phyloP scores from a whole-genome alignment of 1,140 invertebrate genomes.

The Zophobas morio region DNA sequence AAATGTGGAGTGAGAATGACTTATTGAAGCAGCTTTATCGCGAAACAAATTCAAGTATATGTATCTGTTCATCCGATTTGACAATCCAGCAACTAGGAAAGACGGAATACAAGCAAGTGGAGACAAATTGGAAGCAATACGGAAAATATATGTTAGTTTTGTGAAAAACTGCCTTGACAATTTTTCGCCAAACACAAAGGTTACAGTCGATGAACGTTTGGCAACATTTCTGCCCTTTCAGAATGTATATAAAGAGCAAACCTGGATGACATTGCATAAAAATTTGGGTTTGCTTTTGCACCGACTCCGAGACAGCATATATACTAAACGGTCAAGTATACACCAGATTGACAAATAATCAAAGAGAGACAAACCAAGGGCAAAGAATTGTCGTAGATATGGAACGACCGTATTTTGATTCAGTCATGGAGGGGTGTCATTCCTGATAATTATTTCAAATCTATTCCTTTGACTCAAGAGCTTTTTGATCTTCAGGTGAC shows the following conservation, averaged over 20 bases:
- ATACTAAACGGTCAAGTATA: slow-evolving; percentile 49
- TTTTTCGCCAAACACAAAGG: slow-evolving; percentile 26
- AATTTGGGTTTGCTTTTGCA: slow-evolving; percentile 51
- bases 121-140: slow-evolving; percentile 16
- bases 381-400: slow-evolving; percentile 36
- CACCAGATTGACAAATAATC: slow-evolving; percentile 17
- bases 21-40: slow-evolving; percentile 28
- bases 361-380: background rate
- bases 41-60: slow-evolving; percentile 23
- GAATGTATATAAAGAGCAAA: slow-evolving; percentile 49
- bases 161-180: slow-evolving; percentile 41
- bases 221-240: slow-evolving; percentile 46
- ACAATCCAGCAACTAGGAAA: slow-evolving; percentile 1
- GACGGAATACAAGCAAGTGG: background rate
- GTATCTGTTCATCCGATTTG: slow-evolving; percentile 11
- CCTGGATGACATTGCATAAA: slow-evolving; percentile 48
- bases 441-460: slow-evolving; percentile 51
- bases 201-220: slow-evolving; percentile 51
- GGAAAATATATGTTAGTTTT: slow-evolving; percentile 1
- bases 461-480: slow-evolving; percentile 38
- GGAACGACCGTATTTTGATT: slow-evolving; percentile 37
- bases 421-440: slow-evolving; percentile 26
- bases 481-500: slow-evolving; percentile 24
- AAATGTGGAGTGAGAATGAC: slow-evolving; percentile 34
- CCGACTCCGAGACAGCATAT: slow-evolving; percentile 45